Percentiles rank a stretch among this genome's conserved stretches.
These are phyloP conservation scores for Sinocyclocheilus rhinocerous DNA, from an alignment of 2,113 vertebrate species.

Conservation along the genomic window DNA sequence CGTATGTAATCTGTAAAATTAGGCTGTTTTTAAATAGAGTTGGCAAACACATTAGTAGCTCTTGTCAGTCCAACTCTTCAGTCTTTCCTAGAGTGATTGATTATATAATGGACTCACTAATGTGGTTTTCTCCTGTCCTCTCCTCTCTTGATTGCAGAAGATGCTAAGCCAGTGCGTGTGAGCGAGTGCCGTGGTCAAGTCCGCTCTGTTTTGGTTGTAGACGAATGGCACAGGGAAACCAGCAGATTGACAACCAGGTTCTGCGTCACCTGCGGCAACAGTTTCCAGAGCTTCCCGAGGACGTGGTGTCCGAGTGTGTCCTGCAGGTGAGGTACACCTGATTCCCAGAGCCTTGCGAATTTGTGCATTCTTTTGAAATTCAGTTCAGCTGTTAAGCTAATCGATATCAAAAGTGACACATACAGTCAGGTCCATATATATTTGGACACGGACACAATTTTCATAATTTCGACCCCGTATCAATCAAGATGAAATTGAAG, in stretches of 20 bases:
- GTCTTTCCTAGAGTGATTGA: too few relatives aligned
- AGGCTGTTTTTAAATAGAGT: too few relatives aligned
- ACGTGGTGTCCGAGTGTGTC: constrained; percentile 98
- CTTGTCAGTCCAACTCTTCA: not conserved
- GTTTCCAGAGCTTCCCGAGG: constrained; percentile 98
- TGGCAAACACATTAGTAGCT: not conserved
- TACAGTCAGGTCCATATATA: too few relatives aligned
- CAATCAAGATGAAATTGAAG: too few relatives aligned
- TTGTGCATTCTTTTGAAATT: too few relatives aligned
- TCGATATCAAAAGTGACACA: too few relatives aligned
- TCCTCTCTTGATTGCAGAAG: constrained; percentile 74
- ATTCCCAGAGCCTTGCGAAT: too few relatives aligned
- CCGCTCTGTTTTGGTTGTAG: constrained; percentile 87
- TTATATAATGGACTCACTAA: too few relatives aligned
- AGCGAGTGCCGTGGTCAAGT: constrained; percentile 79
- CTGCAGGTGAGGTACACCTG: constrained; percentile 82
- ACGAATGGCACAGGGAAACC: constrained; percentile 99
- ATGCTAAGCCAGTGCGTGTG: constrained; percentile 88
- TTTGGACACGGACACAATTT: too few relatives aligned
- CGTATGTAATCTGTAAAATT: too few relatives aligned
- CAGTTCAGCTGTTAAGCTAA: too few relatives aligned
- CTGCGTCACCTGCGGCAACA: constrained; percentile 99
- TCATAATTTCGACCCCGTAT: too few relatives aligned
- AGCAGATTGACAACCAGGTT: constrained; percentile 99
- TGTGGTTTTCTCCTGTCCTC: not conserved